A percentile compares a stretch with the other conserved stretches of the same genome.
These are phyloP conservation scores for Zygogramma bicolorata DNA, from an alignment of 2,888 invertebrate species.

Conservation along the genomic window DNA sequence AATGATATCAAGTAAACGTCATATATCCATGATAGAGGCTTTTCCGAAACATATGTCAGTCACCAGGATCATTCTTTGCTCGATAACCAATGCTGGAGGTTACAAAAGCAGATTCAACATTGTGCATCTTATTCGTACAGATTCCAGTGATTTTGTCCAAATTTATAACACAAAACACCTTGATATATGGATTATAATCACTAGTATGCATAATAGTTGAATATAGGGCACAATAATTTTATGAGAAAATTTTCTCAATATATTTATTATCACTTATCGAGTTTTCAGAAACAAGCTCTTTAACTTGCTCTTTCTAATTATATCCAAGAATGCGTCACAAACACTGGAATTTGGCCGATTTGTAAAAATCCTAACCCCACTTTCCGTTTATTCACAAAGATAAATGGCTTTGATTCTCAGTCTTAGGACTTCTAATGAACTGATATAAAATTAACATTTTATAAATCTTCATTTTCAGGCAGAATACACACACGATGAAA, in stretches of 20 bases:
- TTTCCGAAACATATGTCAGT: constrained; percentile 69
- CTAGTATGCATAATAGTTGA: constrained; percentile 59
- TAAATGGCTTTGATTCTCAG: constrained; percentile 51
- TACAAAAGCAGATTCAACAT: constrained; percentile 59
- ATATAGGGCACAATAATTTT: constrained; percentile 42
- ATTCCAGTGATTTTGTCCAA: constrained; percentile 60
- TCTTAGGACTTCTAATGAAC: constrained; percentile 66
- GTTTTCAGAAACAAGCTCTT: constrained; percentile 21
- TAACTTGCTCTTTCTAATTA: constrained; percentile 31
- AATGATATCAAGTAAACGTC: constrained; percentile 60
- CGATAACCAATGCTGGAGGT: constrained; percentile 63
- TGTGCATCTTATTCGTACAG: constrained; percentile 64
- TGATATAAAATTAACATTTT: constrained; percentile 62
- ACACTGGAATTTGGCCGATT: constrained; percentile 6
- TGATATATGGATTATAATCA: constrained; percentile 54
- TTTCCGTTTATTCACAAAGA: constrained; percentile 31
- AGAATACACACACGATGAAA: constrained; percentile 13
- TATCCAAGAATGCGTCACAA: constrained; percentile 35
- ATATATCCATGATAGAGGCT: constrained; percentile 59
- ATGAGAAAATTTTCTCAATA: constrained; percentile 28
- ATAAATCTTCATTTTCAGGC: constrained; percentile 64
- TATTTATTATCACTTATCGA: constrained; percentile 18
- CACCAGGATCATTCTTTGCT: constrained; percentile 71
- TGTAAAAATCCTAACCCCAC: constrained; percentile 47
- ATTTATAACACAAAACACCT: constrained; percentile 51